A percentile compares a stretch with the other conserved stretches of the same genome.
Conservation (phyloP, 2,113 vertebrate genomes). For the Zosterops lateralis region DNA sequence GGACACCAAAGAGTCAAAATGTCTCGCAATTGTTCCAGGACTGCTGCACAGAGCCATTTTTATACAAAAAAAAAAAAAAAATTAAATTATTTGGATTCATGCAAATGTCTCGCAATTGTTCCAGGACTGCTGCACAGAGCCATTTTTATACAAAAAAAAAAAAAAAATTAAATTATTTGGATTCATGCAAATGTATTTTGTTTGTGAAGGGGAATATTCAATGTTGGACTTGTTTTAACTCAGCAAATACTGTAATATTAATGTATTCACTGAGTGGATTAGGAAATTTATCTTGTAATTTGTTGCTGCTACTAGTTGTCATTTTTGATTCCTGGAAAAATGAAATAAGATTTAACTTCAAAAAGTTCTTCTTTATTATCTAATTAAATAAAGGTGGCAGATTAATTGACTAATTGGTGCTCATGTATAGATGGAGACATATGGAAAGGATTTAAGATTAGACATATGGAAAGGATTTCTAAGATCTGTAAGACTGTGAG, state of each 20-base stretch:
- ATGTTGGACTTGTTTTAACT: slow-evolving; percentile 60
- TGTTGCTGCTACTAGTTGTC: slow-evolving; percentile 61
- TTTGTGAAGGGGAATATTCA: slow-evolving; percentile 55
- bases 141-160: background rate
- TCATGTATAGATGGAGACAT: slow-evolving; percentile 64
- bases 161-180: background rate
- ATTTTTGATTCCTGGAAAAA: slow-evolving; percentile 45
- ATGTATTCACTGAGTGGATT: slow-evolving; percentile 59
- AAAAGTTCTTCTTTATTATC: slow-evolving; percentile 64
- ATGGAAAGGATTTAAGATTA: slow-evolving; percentile 68
- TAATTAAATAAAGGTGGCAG: slow-evolving; percentile 70
- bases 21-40: slow-evolving; percentile 27
- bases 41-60: background rate
- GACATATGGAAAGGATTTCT: slow-evolving; percentile 71
- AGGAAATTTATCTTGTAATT: slow-evolving; percentile 67
- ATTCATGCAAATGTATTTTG: slow-evolving; percentile 44
- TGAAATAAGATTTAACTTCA: slow-evolving; percentile 54
- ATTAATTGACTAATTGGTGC: slow-evolving; percentile 69
- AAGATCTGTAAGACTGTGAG: slow-evolving; percentile 67
- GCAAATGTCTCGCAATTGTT: slow-evolving; percentile 27
- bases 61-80: background rate
- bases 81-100: slow-evolving; percentile 2
- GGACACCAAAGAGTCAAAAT: slow-evolving; percentile 42
- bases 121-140: background rate
- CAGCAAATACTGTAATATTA: slow-evolving; percentile 65